A percentile compares a stretch with the other conserved stretches of the same genome.
phyloP scores from a whole-genome alignment of 2,113 vertebrate genomes.

The Microcebus murinus region DNA sequence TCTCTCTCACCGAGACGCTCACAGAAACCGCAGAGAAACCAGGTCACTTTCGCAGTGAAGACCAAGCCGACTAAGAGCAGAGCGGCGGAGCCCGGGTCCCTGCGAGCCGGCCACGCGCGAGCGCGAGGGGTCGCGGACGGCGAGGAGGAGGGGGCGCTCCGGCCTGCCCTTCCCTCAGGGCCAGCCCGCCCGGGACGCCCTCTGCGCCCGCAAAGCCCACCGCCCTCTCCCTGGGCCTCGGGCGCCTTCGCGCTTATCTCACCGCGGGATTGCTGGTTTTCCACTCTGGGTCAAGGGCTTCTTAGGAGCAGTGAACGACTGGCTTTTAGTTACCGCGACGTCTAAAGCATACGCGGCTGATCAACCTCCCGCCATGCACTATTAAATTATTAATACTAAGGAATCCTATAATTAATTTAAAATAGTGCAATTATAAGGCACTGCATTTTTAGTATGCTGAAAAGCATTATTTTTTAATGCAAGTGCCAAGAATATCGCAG shows the following conservation, averaged over 20 bases:
- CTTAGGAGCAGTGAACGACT: not conserved
- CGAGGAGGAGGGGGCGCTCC: too few species aligned
- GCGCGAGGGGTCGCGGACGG: too few species aligned
- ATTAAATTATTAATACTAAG: not conserved
- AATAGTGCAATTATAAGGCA: not conserved
- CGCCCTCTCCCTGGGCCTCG: not conserved
- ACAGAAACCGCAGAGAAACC: too few species aligned
- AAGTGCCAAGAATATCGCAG: not conserved
- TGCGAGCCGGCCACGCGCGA: too few species aligned
- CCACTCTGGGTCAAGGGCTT: not conserved
- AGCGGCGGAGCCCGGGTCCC: too few species aligned
- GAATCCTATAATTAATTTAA: not conserved
- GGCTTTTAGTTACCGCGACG: not conserved
- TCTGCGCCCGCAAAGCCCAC: too few species aligned
- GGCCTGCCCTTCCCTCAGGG: too few species aligned
- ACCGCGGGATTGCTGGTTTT: not conserved
- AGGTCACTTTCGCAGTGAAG: too few species aligned
- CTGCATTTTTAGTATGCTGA: not conserved
- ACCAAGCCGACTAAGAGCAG: too few species aligned
- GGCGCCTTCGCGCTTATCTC: not conserved
- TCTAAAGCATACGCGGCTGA: not conserved
- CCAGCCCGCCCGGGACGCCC: too few species aligned
- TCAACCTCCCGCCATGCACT: not conserved
- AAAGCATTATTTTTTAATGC: not conserved
- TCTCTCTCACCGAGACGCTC: too few species aligned